phyloP scores from a whole-genome alignment of 2,113 vertebrate species.

The Corythornis vintsioides region DNA sequence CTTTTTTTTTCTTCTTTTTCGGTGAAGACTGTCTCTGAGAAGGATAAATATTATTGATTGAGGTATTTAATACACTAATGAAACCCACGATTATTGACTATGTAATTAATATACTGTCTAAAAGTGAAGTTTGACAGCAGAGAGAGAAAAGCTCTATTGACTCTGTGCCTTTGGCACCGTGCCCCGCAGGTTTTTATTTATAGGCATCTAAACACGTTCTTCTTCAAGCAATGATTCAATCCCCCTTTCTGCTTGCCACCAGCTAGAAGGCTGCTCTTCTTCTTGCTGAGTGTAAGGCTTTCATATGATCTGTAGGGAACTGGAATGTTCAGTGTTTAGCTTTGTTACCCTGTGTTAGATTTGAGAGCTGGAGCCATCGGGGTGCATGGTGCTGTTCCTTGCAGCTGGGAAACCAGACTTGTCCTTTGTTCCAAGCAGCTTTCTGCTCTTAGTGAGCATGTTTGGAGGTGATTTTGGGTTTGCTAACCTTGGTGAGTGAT shows the following conservation, averaged over 20 bases:
- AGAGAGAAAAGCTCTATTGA: slow-evolving; percentile 73
- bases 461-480: background rate
- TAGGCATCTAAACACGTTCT: slow-evolving; percentile 70
- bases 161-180: slow-evolving; percentile 58
- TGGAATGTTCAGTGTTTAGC: background rate
- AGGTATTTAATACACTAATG: slow-evolving; percentile 84
- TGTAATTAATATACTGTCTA: slow-evolving; percentile 83
- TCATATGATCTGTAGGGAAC: slow-evolving; percentile 32
- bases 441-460: background rate
- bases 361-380: background rate
- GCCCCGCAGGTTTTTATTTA: slow-evolving; percentile 73
- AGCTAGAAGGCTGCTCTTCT: slow-evolving; percentile 62
- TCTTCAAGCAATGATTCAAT: slow-evolving; percentile 65
- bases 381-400: background rate
- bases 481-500: background rate
- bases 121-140: slow-evolving; percentile 79
- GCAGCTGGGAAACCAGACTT: background rate
- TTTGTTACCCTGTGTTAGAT: background rate
- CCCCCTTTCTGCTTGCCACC: slow-evolving; percentile 60
- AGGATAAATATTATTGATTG: slow-evolving; percentile 82
- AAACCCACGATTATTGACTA: slow-evolving; percentile 80
- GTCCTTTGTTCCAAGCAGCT: background rate
- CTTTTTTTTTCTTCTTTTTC: background rate
- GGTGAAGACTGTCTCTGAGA: slow-evolving; percentile 67
- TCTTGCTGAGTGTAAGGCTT: slow-evolving; percentile 60